Evolutionary conservation across 2,888 invertebrate species (phyloP), one percentile per base, ranked within the genome.

Genomic region (Caenorhabditis plicata): DNA sequence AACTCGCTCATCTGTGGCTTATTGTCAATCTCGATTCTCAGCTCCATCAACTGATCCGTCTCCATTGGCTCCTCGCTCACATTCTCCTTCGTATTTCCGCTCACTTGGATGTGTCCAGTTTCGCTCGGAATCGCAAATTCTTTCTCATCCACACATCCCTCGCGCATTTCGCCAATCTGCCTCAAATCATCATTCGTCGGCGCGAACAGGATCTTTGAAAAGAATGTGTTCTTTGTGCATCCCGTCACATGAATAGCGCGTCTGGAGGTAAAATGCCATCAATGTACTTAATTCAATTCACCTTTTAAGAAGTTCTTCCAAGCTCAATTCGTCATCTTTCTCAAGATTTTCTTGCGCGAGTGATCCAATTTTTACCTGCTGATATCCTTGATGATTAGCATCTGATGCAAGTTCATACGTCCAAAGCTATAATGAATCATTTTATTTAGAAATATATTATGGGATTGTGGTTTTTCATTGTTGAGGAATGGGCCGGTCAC

Each of bases 21-120:
- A 11, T 38, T 22, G 3, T 40, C 29, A 23, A 50, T 49, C 23
- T 53, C 44, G n/a, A 60, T 33, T 33, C 49, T 60, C 49, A 60
- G 22, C 9, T 50, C 51, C n/a, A n/a, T n/a, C n/a, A n/a, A n/a
- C n/a, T n/a, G n/a, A n/a, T n/a, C n/a, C n/a, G n/a, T n/a, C n/a
- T n/a, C n/a, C n/a, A n/a, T n/a, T n/a, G n/a, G n/a, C n/a, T n/a
- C n/a, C n/a, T n/a, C n/a, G n/a, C n/a, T n/a, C n/a, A n/a, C n/a
- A 32, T 15, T 15, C 13, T 11, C 32, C 32, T 15, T 32, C 32
- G 17, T 32, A 32, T 32, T 32, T 17, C 32, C 32, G 17, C 4
- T 32, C 32, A 32, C 32, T 15, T 11, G 32, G 32, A 7, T 32
- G n/a, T 11, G n/a, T 29, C 13, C 29, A 13, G 29, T 29, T 29